Evolutionary conservation across 2,888 invertebrate species (phyloP).

Genomic region (Camponotus fellah): DNA sequence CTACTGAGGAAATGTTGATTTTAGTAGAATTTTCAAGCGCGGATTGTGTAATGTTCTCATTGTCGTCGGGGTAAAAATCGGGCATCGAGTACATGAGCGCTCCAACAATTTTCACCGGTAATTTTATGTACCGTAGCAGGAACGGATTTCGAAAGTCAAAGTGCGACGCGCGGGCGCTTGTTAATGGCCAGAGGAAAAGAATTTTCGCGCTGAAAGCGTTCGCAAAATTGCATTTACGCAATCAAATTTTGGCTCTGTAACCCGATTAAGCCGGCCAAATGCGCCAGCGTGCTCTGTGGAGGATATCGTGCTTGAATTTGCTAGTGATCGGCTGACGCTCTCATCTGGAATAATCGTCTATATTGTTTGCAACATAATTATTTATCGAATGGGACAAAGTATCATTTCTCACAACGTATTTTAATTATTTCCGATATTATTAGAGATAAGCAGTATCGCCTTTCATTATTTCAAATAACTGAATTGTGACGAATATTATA

Average conservation of each 20-base stretch:
- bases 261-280: constrained; percentile 68
- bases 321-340: constrained; percentile 28
- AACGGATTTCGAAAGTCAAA: constrained; percentile 51
- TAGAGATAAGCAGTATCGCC: neutral
- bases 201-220: constrained; percentile 64
- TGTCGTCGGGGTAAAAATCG: constrained; percentile 50
- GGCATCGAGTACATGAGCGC: constrained; percentile 5
- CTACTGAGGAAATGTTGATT: constrained; percentile 61
- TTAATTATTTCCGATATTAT: constrained; percentile 24
- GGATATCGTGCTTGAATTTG: constrained; percentile 60
- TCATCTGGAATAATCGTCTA: constrained; percentile 41
- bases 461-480: neutral
- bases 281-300: constrained; percentile 47
- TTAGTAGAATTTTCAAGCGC: constrained; percentile 50
- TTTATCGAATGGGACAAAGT: constrained; percentile 31
- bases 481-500: neutral
- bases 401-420: neutral
- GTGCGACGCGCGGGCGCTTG: constrained; percentile 25
- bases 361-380: constrained; percentile 42
- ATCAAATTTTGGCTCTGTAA: constrained; percentile 70
- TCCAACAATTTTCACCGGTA: constrained; percentile 45
- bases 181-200: constrained; percentile 51
- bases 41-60: constrained; percentile 47
- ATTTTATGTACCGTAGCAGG: constrained; percentile 27
- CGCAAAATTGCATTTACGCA: constrained; percentile 68